Percentiles rank a stretch among this genome's conserved stretches.
Evolutionary conservation across 2,888 invertebrate genomes (phyloP).

Genomic region (Clostera curtula): DNA sequence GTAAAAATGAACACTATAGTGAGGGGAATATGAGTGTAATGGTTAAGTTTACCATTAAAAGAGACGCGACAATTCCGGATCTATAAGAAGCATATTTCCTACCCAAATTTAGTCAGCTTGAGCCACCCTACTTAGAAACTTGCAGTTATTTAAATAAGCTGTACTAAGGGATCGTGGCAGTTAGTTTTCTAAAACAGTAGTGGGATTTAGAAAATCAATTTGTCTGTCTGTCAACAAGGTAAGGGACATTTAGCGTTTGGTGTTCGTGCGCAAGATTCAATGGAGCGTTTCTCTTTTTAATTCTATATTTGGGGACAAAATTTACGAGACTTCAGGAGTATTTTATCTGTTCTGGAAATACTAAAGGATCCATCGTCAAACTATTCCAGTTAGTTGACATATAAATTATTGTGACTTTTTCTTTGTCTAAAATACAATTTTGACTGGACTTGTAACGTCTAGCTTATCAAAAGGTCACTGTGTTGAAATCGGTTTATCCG

Average conservation of each 20-base stretch:
- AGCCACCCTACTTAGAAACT: conserved; percentile 11
- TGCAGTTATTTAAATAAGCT: not conserved
- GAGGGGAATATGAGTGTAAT: conserved; percentile 18
- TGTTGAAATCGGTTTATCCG: too few species aligned
- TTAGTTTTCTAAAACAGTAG: conserved; percentile 21
- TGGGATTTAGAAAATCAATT: conserved; percentile 55
- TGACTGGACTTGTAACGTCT: too few species aligned
- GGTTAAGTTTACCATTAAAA: conserved; percentile 32
- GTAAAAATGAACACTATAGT: conserved; percentile 10
- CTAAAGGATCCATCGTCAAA: too few species aligned
- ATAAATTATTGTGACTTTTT: too few species aligned
- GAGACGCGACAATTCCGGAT: conserved; percentile 36
- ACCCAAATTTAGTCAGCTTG: conserved; percentile 32
- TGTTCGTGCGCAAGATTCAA: conserved; percentile 25
- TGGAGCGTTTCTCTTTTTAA: conserved; percentile 25
- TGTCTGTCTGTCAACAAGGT: conserved; percentile 59
- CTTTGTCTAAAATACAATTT: too few species aligned
- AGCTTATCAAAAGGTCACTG: too few species aligned
- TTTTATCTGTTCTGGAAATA: too few species aligned
- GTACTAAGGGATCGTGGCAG: conserved; percentile 7
- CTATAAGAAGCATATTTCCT: conserved; percentile 32
- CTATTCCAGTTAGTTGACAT: too few species aligned
- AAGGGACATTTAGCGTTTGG: conserved; percentile 41
- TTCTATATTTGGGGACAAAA: conserved; percentile 29
- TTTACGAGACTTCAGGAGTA: conserved; percentile 6